Percentiles rank a stretch among this genome's conserved stretches.
Conservation (phyloP, 2,888 invertebrate genomes). For the Morinoia aosen region DNA sequence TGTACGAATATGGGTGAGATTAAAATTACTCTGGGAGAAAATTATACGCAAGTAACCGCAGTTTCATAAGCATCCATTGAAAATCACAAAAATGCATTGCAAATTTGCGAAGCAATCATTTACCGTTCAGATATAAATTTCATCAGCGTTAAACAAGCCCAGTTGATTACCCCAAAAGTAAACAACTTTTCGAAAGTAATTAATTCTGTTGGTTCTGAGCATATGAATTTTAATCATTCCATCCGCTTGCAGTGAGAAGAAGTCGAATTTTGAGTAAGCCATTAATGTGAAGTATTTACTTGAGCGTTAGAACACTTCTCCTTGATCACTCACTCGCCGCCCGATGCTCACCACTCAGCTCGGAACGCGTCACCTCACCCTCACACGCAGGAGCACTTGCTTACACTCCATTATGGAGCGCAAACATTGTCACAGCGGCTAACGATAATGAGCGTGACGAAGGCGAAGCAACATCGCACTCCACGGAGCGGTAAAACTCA, state of each 20-base stretch:
- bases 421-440: neutral
- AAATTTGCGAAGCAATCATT: too few relatives aligned
- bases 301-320: neutral
- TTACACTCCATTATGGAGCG: neutral
- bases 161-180: too few relatives aligned
- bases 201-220: neutral
- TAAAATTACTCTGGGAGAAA: too few relatives aligned
- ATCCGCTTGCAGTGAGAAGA: neutral
- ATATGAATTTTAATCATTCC: neutral
- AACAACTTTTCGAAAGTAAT: too few relatives aligned
- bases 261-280: neutral
- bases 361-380: neutral
- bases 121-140: too few relatives aligned
- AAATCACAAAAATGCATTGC: too few relatives aligned
- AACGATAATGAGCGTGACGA: neutral
- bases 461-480: neutral
- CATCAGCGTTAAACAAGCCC: too few relatives aligned
- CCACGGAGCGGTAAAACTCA: neutral
- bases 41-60: too few relatives aligned
- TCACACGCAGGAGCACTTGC: neutral
- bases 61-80: too few relatives aligned
- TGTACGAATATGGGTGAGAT: too few relatives aligned
- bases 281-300: neutral
- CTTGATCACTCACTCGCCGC: neutral
- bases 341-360: neutral